Conservation (phyloP, 1,140 invertebrate species). For the Pissodes strobi region DNA sequence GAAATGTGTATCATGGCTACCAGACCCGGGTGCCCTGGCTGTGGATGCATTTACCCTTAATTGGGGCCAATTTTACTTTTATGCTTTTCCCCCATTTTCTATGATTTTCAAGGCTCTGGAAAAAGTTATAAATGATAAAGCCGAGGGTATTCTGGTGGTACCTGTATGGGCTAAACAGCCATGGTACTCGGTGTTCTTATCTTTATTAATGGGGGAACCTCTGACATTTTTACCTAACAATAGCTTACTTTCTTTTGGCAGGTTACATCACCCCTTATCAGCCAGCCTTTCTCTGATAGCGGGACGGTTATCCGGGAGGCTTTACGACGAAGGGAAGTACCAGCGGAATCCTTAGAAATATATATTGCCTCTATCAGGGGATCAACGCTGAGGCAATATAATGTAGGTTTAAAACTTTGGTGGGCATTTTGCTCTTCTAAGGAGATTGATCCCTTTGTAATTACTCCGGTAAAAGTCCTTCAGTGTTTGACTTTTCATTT, state of each 20-base stretch:
- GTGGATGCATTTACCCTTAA: slow-evolving; percentile 40
- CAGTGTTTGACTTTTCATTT: background rate
- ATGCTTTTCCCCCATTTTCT: slow-evolving; percentile 43
- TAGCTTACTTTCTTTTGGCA: background rate
- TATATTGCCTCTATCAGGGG: background rate
- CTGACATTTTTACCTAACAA: slow-evolving; percentile 22
- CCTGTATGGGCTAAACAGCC: slow-evolving; percentile 50
- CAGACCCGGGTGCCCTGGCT: slow-evolving; percentile 28
- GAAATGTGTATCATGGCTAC: slow-evolving; percentile 37
- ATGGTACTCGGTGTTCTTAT: slow-evolving; percentile 42
- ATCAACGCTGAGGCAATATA: too few species aligned
- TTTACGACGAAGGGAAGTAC: background rate
- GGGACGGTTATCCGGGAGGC: background rate
- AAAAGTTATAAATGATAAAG: slow-evolving; percentile 43
- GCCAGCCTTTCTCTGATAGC: background rate
- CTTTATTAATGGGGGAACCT: slow-evolving; percentile 1
- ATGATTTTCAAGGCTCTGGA: slow-evolving; percentile 34
- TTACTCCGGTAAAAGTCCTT: background rate
- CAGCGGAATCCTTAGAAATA: background rate
- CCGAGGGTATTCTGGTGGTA: slow-evolving; percentile 44
- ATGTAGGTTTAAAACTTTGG: too few species aligned
- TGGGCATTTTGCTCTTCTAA: too few species aligned
- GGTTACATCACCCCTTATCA: background rate
- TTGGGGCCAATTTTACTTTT: slow-evolving; percentile 33
- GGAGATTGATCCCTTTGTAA: too few species aligned